Base-by-base conservation (phyloP, 2,797 vertebrate species). In the Sebastes aleutianus region DNA sequence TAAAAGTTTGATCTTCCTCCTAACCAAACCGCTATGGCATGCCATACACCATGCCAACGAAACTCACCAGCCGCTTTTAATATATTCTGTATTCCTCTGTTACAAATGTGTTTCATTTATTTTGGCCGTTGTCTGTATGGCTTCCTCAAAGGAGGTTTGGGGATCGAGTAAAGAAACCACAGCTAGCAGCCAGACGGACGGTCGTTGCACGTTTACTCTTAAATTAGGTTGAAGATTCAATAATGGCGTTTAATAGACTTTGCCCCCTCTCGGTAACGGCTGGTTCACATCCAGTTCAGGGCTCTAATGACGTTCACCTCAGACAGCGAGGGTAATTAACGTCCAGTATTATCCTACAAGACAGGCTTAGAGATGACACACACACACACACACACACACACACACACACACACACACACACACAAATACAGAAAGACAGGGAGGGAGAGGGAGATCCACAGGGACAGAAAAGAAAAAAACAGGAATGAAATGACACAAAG, bases 161-260 rank as follows among this genome's bases (percentile, higher is more conserved):
- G 68, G 85, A 82, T 71, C 9, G 24, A 70, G 80, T 74, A 47
- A 82, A 82, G 61, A 84, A 80, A 78, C 26, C 54, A n/a, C 36
- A 65, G 77, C 64, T 14, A 78, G 79, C 78, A 74, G 68, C 79
- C 73, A 85, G 76, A 72, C 69, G 32, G 56, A 10, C 83, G 67
- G 65, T 82, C 76, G 29, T 39, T 81, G 69, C 67, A 61, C 63
- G 63, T 88, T 84, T 80, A 75, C 86, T 86, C 87, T 88, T 74
- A 81, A 90, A 92, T 92, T 84, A 89, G 63, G 70, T 75, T 88
- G 76, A 87, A 88, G 89, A 92, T 91, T 91, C 87, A 88, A 88
- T 94, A 93, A 94, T 82, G 80, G 68, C 82, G 80, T 93, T 93
- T 90, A 93, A 94, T 94, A 82, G 80, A 82, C 85, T 83, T 89